These are phyloP conservation scores for Virgularia gustaviana DNA, from an alignment of 92 coral and sea anemone genomes.

Conservation along the genomic window DNA sequence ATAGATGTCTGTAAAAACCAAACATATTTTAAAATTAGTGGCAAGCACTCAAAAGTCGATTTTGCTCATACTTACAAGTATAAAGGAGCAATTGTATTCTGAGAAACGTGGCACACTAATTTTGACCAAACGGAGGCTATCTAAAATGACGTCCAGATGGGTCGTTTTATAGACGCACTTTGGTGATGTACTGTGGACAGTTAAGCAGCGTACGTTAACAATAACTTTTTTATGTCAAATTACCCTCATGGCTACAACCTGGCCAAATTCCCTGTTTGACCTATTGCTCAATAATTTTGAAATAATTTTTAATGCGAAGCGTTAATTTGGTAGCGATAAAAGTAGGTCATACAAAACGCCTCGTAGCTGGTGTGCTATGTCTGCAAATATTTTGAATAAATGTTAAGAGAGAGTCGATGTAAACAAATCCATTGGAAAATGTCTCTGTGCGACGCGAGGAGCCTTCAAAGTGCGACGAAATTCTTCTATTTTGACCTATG, in stretches of 20 bases:
- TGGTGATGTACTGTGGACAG: not conserved
- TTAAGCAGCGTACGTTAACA: not conserved
- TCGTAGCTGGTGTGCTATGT: not conserved
- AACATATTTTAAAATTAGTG: constrained; percentile 7
- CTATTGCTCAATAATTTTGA: not conserved
- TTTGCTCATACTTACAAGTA: constrained; percentile 19
- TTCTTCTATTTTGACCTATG: no score
- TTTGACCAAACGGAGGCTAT: not conserved
- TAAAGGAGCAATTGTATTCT: constrained; percentile 10
- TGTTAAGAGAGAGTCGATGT: no score
- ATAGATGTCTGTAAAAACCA: constrained; percentile 5
- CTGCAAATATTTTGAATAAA: not conserved
- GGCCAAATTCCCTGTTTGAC: not conserved
- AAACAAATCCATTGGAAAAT: no score
- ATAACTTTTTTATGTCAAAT: not conserved
- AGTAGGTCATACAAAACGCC: constrained; percentile 2
- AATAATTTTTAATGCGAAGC: not conserved
- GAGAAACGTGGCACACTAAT: not conserved
- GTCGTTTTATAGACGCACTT: constrained; percentile 1
- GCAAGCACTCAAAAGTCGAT: constrained; percentile 13
- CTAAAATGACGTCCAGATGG: not conserved
- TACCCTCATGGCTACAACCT: not conserved
- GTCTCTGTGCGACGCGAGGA: no score
- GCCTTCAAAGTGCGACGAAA: no score
- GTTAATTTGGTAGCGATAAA: not conserved